A percentile compares a stretch with the other conserved stretches of the same genome.
These are phyloP conservation scores for Echeneis naucrates DNA, from an alignment of 2,797 vertebrate species.

Conservation along the genomic window DNA sequence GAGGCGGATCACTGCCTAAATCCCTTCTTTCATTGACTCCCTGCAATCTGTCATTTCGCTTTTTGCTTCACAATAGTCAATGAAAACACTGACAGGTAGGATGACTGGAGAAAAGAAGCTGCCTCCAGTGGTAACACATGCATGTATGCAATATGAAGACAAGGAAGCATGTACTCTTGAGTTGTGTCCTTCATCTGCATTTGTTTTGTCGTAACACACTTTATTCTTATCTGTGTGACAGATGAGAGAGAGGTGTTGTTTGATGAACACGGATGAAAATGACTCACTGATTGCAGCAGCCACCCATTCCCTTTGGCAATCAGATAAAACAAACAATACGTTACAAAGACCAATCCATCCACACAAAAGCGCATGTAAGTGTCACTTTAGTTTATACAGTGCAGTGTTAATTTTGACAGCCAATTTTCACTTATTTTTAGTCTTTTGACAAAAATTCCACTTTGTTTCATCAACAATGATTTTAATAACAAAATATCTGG, in stretches of 20 bases:
- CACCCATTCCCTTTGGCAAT: slow-evolving; percentile 1
- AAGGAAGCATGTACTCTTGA: neutral
- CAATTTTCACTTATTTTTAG: no score
- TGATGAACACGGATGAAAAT: slow-evolving; percentile 3
- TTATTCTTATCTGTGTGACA: neutral
- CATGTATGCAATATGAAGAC: neutral
- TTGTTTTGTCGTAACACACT: slow-evolving; percentile 3
- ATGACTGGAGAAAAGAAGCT: slow-evolving; percentile 24
- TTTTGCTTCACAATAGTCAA: slow-evolving; percentile 60
- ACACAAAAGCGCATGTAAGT: neutral
- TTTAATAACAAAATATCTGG: no score
- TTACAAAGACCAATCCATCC: neutral
- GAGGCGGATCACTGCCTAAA: slow-evolving; percentile 73
- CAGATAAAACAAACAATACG: neutral
- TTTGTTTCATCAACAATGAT: no score
- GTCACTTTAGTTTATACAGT: no score
- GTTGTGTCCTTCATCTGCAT: neutral
- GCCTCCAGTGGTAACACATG: slow-evolving; percentile 18
- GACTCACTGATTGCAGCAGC: slow-evolving; percentile 3
- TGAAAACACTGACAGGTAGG: slow-evolving; percentile 66
- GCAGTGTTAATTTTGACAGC: no score
- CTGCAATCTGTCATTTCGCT: slow-evolving; percentile 72
- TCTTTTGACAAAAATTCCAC: no score
- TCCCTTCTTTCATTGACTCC: slow-evolving; percentile 74
- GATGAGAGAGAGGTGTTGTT: slow-evolving; percentile 5